Percentiles rank a stretch among this genome's conserved stretches.
Evolutionary conservation across 2,797 vertebrate genomes (phyloP).

Genomic region (Sandelia bainsii): DNA sequence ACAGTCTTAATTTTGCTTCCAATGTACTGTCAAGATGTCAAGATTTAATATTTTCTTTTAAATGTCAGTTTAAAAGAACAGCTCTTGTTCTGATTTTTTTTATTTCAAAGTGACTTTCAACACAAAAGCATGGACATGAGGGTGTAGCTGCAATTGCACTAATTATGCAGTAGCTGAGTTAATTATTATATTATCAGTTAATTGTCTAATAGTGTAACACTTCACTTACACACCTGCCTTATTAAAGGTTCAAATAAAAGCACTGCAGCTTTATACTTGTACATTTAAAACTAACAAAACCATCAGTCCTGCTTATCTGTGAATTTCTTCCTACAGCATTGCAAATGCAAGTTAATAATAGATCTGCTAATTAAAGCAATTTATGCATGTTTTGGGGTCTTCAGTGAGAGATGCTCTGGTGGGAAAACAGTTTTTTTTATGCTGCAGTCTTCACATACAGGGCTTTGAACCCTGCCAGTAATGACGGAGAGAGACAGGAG

Average conservation of each 20-base stretch:
- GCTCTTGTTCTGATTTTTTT: neutral
- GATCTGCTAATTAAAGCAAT: slow-evolving; percentile 74
- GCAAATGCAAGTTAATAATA: slow-evolving; percentile 68
- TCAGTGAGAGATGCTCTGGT: slow-evolving; percentile 55
- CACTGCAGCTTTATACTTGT: neutral
- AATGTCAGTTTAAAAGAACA: neutral
- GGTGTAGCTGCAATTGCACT: neutral
- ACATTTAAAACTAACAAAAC: slow-evolving; percentile 31
- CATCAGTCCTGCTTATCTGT: slow-evolving; percentile 42
- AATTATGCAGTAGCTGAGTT: neutral
- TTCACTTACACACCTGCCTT: slow-evolving; percentile 2
- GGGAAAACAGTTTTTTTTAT: slow-evolving; percentile 69
- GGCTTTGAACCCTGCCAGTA: slow-evolving; percentile 72
- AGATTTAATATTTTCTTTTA: neutral
- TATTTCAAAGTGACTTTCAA: neutral
- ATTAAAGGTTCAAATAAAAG: slow-evolving; percentile 17
- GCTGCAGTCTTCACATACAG: slow-evolving; percentile 60
- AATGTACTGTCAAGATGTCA: neutral
- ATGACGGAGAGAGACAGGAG: slow-evolving; percentile 55
- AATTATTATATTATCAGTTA: neutral
- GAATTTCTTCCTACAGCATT: slow-evolving; percentile 52
- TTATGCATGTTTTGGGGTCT: slow-evolving; percentile 68
- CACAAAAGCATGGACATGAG: neutral
- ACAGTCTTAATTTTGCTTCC: too few species aligned
- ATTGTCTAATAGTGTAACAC: slow-evolving; percentile 3